Evolutionary conservation across 2,797 vertebrate genomes (phyloP).

Genomic region (Siniperca undulata): DNA sequence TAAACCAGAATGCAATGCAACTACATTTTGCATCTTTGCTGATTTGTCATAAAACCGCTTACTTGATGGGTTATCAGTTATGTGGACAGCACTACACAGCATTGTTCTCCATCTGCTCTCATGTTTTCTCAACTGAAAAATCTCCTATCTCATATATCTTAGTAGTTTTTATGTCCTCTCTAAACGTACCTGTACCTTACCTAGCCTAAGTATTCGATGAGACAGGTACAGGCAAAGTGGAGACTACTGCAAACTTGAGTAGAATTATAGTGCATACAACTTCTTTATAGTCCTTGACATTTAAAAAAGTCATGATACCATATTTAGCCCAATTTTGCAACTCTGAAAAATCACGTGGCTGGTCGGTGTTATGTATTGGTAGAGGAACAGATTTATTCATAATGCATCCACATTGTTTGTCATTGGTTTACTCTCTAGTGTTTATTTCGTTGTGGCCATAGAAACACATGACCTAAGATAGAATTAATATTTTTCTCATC

Average conservation of each 20-base stretch:
- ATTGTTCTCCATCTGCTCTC: background rate
- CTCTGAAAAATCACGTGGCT: background rate
- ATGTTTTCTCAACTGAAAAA: background rate
- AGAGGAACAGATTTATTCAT: background rate
- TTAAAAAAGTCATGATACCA: conserved; percentile 2
- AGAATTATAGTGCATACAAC: background rate
- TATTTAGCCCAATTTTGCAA: conserved; percentile 5
- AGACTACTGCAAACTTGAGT: background rate
- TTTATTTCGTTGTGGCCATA: background rate
- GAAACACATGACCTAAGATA: background rate
- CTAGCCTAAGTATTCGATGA: background rate
- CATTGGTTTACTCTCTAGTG: background rate
- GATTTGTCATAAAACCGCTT: background rate
- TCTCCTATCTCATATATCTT: background rate
- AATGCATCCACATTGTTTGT: background rate
- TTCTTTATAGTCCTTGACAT: conserved; percentile 23
- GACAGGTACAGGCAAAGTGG: background rate
- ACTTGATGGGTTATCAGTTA: conserved; percentile 1
- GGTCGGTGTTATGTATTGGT: background rate
- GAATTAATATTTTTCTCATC: background rate
- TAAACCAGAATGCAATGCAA: background rate
- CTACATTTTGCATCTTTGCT: background rate
- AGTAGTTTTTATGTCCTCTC: background rate
- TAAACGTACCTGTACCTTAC: background rate
- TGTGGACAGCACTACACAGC: background rate